phyloP scores from a whole-genome alignment of 2,888 invertebrate genomes.

The Timema podura region DNA sequence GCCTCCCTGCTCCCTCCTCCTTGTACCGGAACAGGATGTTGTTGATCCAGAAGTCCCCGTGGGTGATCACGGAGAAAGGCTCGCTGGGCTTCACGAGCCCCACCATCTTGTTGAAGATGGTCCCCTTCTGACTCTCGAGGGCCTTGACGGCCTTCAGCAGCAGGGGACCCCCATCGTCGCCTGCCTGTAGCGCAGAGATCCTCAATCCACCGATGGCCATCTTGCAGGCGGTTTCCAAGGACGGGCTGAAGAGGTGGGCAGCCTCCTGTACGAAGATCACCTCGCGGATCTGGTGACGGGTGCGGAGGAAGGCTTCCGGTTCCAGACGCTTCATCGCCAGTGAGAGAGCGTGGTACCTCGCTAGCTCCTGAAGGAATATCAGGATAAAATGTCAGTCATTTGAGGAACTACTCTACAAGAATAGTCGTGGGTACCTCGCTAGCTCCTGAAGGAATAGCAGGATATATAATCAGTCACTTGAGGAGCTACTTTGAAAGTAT shows the following conservation, averaged over 20 bases:
- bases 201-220: constrained; percentile 25
- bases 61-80: constrained; percentile 26
- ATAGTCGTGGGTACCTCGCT: too few species aligned
- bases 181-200: background rate
- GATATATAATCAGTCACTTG: too few species aligned
- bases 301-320: constrained; percentile 24
- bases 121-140: constrained; percentile 17
- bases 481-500: too few species aligned
- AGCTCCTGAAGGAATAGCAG: too few species aligned
- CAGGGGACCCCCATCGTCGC: constrained; percentile 16
- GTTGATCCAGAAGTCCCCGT: constrained; percentile 31
- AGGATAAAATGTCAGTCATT: too few species aligned
- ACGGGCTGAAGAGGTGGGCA: constrained; percentile 22
- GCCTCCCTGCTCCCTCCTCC: constrained; percentile 12
- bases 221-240: constrained; percentile 24
- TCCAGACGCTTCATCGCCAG: constrained; percentile 35
- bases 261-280: constrained; percentile 24
- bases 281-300: constrained; percentile 20
- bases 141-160: constrained; percentile 17
- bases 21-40: constrained; percentile 28
- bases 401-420: too few species aligned
- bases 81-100: constrained; percentile 23
- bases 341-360: constrained; percentile 35
- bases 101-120: constrained; percentile 24
- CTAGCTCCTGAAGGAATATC: constrained; percentile 31